phyloP scores from a whole-genome alignment of 1,140 invertebrate genomes.

The Atta cephalotes region DNA sequence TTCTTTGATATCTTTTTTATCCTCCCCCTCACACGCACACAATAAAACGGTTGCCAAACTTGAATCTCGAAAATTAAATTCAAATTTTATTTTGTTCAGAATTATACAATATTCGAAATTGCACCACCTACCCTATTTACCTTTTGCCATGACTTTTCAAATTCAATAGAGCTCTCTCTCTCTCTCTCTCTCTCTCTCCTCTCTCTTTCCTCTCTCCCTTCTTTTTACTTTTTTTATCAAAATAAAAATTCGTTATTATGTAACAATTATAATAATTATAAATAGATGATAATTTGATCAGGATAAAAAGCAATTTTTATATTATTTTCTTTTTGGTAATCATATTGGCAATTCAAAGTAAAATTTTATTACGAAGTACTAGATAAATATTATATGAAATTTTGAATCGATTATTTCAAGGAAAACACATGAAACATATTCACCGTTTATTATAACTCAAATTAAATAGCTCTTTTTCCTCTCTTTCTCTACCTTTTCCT shows the following conservation, averaged over 20 bases:
- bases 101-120: no score
- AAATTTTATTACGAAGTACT: neutral
- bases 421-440: neutral
- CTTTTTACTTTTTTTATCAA: no score
- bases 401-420: neutral
- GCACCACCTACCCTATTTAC: no score
- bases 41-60: no score
- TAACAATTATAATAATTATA: neutral
- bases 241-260: neutral
- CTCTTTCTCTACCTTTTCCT: neutral
- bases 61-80: no score
- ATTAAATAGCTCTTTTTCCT: neutral
- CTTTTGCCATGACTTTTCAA: no score
- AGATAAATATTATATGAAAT: neutral
- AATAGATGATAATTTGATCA: neutral
- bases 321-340: neutral
- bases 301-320: neutral
- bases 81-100: no score
- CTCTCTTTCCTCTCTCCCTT: no score
- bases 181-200: no score
- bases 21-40: no score
- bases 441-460: neutral
- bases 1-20: no score
- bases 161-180: no score
- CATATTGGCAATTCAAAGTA: neutral